Percentiles rank a stretch among this genome's conserved stretches.
phyloP scores from a whole-genome alignment of 1,140 invertebrate species.

The Diorhabda elongata region DNA sequence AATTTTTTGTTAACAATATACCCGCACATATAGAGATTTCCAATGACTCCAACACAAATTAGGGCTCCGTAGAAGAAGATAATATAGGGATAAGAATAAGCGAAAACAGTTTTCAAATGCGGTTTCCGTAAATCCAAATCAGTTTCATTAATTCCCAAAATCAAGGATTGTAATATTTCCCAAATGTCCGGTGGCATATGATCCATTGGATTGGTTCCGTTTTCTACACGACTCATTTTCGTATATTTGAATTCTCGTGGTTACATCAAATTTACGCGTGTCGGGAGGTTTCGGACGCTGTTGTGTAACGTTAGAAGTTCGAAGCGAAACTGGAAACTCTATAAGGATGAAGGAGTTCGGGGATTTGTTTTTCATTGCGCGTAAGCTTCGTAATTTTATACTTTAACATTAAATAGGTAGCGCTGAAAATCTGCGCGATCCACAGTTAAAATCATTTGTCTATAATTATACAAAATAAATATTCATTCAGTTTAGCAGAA shows the following conservation, averaged over 20 bases:
- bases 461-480: too few relatives aligned
- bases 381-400: too few relatives aligned
- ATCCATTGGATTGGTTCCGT: neutral
- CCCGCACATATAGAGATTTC: slow-evolving; percentile 58
- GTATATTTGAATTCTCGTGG: neutral
- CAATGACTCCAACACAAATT: slow-evolving; percentile 53
- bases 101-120: slow-evolving; percentile 49
- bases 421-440: too few relatives aligned
- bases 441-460: too few relatives aligned
- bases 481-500: too few relatives aligned
- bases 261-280: neutral
- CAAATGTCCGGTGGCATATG: slow-evolving; percentile 27
- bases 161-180: slow-evolving; percentile 35
- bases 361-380: too few relatives aligned
- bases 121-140: slow-evolving; percentile 47
- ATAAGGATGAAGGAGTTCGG: too few relatives aligned
- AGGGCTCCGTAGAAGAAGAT: slow-evolving; percentile 61
- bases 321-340: neutral
- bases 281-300: neutral
- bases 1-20: slow-evolving; percentile 58
- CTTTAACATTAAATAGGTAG: too few relatives aligned
- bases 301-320: neutral
- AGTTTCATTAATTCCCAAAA: slow-evolving; percentile 31
- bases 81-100: slow-evolving; percentile 58
- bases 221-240: slow-evolving; percentile 5